phyloP scores from a whole-genome alignment of 2,797 vertebrate species.

The Ataeniobius toweri region DNA sequence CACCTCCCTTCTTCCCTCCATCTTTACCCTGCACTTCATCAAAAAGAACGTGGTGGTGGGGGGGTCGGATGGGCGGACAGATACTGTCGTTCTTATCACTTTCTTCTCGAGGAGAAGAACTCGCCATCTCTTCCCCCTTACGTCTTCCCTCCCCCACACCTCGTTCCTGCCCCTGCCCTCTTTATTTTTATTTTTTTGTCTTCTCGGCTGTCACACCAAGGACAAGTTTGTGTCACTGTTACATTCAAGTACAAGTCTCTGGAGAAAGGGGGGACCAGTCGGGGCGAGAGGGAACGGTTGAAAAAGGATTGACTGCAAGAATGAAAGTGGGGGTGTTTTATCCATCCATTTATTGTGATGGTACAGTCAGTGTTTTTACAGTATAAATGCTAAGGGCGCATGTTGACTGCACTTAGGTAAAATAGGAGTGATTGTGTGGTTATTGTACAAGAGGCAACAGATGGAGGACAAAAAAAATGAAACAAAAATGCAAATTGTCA shows the following conservation, averaged over 20 bases:
- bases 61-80: conserved; percentile 38
- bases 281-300: conserved; percentile 18
- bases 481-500: conserved; percentile 47
- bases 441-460: conserved; percentile 39
- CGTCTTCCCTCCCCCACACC: conserved; percentile 25
- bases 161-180: conserved; percentile 12
- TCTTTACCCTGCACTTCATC: conserved; percentile 43
- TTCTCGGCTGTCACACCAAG: conserved; percentile 55
- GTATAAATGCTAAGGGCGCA: conserved; percentile 60
- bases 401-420: conserved; percentile 63
- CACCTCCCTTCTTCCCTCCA: conserved; percentile 41
- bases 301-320: conserved; percentile 39
- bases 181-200: conserved; percentile 24
- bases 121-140: conserved; percentile 28
- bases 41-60: conserved; percentile 41
- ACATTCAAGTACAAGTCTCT: conserved; percentile 56
- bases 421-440: conserved; percentile 45
- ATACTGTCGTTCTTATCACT: conserved; percentile 36
- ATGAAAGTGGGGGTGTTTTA: conserved; percentile 43
- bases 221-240: conserved; percentile 64
- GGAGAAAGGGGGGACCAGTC: conserved; percentile 25
- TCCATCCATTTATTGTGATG: conserved; percentile 71
- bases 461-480: conserved; percentile 46
- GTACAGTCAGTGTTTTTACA: conserved; percentile 66
- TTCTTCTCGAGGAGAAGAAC: conserved; percentile 50